Conservation (phyloP, 2,113 vertebrate genomes). For the Peromyscus leucopus region DNA sequence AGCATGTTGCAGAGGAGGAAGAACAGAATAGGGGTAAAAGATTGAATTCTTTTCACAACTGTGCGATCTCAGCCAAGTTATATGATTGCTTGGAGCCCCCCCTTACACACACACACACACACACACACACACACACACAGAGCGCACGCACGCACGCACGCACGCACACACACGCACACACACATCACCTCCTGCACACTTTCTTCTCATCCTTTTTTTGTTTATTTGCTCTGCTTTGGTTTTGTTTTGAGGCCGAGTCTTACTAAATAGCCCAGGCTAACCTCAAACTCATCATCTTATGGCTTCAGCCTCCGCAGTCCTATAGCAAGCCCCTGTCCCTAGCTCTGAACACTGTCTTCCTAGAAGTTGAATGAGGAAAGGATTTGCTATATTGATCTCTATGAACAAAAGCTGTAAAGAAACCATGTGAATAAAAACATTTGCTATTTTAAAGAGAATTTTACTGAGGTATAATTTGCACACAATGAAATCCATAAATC, state of each 20-base stretch:
- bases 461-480: background rate
- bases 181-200: slow-evolving; percentile 83
- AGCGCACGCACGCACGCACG: background rate
- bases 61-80: background rate
- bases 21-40: background rate
- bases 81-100: background rate
- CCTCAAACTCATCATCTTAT: background rate
- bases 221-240: background rate
- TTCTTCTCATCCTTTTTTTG: slow-evolving; percentile 82
- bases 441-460: background rate
- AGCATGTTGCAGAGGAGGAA: background rate
- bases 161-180: background rate
- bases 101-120: background rate
- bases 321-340: background rate
- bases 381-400: background rate
- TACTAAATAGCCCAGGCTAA: background rate
- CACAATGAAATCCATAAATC: background rate
- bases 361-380: background rate
- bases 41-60: background rate
- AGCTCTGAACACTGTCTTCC: background rate
- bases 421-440: background rate
- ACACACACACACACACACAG: background rate
- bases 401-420: background rate
- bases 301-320: background rate
- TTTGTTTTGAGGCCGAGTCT: background rate